These are phyloP conservation scores for Zygothrica quintamaculata DNA, from an alignment of 2,888 invertebrate species.

Conservation along the genomic window DNA sequence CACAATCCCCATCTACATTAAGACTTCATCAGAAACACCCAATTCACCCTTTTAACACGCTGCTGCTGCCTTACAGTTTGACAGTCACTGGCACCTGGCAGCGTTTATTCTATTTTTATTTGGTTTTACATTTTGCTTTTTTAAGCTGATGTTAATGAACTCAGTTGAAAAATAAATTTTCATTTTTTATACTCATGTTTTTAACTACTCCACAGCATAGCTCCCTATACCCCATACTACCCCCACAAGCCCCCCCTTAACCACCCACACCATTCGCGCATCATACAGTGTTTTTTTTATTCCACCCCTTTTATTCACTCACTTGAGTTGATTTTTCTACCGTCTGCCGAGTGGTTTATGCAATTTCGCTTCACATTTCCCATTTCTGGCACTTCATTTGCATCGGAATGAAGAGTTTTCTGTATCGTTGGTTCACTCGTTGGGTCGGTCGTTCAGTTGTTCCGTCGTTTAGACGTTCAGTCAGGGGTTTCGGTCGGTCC, in stretches of 20 bases:
- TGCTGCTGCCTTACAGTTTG: slow-evolving; percentile 61
- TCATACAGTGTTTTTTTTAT: too few species aligned
- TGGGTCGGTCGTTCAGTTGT: too few species aligned
- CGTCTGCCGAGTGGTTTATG: slow-evolving; percentile 69
- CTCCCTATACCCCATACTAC: background rate
- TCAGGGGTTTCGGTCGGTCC: background rate
- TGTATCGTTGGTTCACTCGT: background rate
- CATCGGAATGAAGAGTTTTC: slow-evolving; percentile 28
- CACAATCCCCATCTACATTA: too few species aligned
- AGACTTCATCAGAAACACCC: too few species aligned
- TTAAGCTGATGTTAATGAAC: slow-evolving; percentile 72
- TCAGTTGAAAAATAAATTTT: slow-evolving; percentile 42
- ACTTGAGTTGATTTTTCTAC: slow-evolving; percentile 56
- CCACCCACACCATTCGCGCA: too few species aligned
- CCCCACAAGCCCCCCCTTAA: background rate
- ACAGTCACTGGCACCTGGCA: slow-evolving; percentile 62
- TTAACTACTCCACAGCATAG: background rate
- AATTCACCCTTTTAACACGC: slow-evolving; percentile 12
- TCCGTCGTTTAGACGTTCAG: too few species aligned
- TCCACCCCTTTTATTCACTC: background rate
- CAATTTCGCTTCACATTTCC: slow-evolving; percentile 79
- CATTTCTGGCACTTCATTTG: slow-evolving; percentile 81
- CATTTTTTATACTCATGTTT: slow-evolving; percentile 13
- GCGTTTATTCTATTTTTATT: slow-evolving; percentile 19
- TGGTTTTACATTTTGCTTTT: slow-evolving; percentile 31